A percentile compares a stretch with the other conserved stretches of the same genome.
Conservation (phyloP, 2,113 vertebrate genomes). For the Condylura cristata region DNA sequence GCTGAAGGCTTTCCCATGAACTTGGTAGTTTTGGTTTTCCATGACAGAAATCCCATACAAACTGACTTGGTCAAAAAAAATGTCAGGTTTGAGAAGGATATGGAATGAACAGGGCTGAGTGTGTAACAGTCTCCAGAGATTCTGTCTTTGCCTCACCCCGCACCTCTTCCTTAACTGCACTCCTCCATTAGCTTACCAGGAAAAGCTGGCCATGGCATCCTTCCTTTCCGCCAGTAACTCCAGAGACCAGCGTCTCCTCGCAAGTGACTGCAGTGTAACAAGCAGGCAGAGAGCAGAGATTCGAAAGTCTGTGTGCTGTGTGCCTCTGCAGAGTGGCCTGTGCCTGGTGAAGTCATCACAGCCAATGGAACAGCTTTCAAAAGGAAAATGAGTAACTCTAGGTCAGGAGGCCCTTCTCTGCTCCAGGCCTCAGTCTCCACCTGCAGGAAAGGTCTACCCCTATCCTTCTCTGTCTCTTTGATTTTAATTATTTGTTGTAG, state of each 20-base stretch:
- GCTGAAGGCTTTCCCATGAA: neutral
- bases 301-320: neutral
- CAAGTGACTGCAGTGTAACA: neutral
- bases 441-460: neutral
- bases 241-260: neutral
- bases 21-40: neutral
- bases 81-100: neutral
- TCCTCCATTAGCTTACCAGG: neutral
- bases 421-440: neutral
- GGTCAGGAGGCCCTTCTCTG: neutral
- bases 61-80: neutral
- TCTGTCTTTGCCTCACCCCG: neutral
- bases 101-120: neutral
- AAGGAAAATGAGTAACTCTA: neutral
- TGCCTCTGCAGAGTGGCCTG: neutral
- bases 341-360: neutral
- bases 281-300: neutral
- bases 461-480: neutral
- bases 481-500: neutral
- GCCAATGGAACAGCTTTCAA: neutral
- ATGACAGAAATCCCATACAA: neutral
- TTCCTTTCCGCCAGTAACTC: neutral
- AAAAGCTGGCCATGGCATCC: neutral
- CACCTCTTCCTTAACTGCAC: neutral
- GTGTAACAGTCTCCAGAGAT: neutral